Evolutionary conservation across 2,797 vertebrate genomes (phyloP).

Genomic region (Microchirus variegatus): DNA sequence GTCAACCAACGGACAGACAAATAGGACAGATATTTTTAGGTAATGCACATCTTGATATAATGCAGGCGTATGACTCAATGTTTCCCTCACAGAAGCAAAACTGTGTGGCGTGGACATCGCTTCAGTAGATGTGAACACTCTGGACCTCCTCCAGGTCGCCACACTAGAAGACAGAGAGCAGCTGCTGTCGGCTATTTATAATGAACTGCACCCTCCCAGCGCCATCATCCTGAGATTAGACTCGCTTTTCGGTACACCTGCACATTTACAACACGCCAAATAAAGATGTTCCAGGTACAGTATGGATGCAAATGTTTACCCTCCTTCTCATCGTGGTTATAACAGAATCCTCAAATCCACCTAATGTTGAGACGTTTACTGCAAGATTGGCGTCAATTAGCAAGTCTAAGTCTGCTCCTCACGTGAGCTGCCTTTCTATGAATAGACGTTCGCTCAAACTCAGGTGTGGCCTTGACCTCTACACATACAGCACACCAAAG

Average conservation of each 20-base stretch:
- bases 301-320: neutral
- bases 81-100: constrained; percentile 70
- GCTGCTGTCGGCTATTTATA: constrained; percentile 80
- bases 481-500: neutral
- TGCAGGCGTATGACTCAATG: constrained; percentile 13
- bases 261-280: neutral
- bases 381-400: constrained; percentile 64
- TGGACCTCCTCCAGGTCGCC: constrained; percentile 75
- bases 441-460: constrained; percentile 66
- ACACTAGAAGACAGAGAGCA: constrained; percentile 75
- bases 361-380: constrained; percentile 64
- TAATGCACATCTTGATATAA: neutral
- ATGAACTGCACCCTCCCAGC: constrained; percentile 78
- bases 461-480: constrained; percentile 46
- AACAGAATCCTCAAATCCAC: constrained; percentile 54
- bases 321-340: neutral
- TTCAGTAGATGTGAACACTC: constrained; percentile 70
- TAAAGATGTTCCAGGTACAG: neutral
- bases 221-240: constrained; percentile 66
- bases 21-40: too few relatives aligned
- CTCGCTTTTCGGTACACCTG: constrained; percentile 69
- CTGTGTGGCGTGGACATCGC: constrained; percentile 79
- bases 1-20: too few relatives aligned
- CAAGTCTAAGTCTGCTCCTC: constrained; percentile 66
- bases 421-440: constrained; percentile 62